Percentiles rank a stretch among this genome's conserved stretches.
Evolutionary conservation across 2,888 invertebrate genomes (phyloP).

Genomic region (Athrips mouffetella): DNA sequence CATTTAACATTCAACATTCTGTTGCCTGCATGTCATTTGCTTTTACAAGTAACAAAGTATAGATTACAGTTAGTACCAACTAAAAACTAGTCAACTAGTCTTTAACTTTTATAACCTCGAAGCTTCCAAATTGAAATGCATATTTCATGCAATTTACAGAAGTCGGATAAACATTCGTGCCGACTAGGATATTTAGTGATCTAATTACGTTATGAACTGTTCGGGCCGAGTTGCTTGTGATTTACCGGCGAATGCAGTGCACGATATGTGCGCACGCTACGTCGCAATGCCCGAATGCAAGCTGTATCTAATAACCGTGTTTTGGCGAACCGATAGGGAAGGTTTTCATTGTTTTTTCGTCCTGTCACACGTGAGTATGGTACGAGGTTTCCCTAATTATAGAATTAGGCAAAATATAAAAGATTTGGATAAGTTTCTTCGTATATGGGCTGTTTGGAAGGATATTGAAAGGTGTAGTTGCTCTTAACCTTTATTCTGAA

Average conservation of each 20-base stretch:
- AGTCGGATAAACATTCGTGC: slow-evolving; percentile 33
- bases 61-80: not conserved
- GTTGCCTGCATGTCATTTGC: too few relatives aligned
- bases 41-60: not conserved
- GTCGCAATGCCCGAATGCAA: slow-evolving; percentile 44
- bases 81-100: not conserved
- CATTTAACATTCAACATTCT: too few relatives aligned
- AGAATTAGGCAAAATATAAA: too few relatives aligned
- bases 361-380: too few relatives aligned
- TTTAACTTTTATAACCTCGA: not conserved
- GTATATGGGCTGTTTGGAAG: too few relatives aligned
- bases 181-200: slow-evolving; percentile 44
- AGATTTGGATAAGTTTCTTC: too few relatives aligned
- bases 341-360: slow-evolving; percentile 24
- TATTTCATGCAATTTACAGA: slow-evolving; percentile 13
- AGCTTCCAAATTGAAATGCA: slow-evolving; percentile 8
- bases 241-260: slow-evolving; percentile 60
- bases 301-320: slow-evolving; percentile 73
- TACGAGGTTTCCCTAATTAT: too few relatives aligned
- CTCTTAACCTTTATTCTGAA: too few relatives aligned
- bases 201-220: slow-evolving; percentile 57
- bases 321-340: slow-evolving; percentile 48
- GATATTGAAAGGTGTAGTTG: too few relatives aligned
- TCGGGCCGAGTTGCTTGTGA: slow-evolving; percentile 41
- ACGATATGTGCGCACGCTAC: slow-evolving; percentile 70